phyloP scores from a whole-genome alignment of 1,140 invertebrate species.

The Caenorhabditis inopinata region DNA sequence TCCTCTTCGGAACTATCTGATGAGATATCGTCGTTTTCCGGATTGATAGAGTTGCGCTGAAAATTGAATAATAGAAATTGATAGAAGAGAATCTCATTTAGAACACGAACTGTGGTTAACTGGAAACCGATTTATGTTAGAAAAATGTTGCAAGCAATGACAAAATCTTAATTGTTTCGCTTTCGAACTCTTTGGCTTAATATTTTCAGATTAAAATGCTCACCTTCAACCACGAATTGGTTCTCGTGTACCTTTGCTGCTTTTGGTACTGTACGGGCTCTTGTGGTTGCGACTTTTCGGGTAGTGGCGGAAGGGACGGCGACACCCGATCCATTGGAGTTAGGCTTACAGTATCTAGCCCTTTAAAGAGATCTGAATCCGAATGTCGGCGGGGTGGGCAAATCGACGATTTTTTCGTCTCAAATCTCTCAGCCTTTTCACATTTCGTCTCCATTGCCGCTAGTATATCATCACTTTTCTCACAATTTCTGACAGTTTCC shows the following conservation, averaged over 20 bases:
- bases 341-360: background rate
- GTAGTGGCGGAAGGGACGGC: too few species aligned
- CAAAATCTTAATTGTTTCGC: too few species aligned
- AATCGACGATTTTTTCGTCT: too few species aligned
- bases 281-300: too few species aligned
- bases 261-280: background rate
- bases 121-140: too few species aligned
- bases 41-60: background rate
- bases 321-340: background rate
- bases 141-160: too few species aligned
- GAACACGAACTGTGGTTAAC: too few species aligned
- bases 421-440: too few species aligned
- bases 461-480: too few species aligned
- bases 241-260: background rate
- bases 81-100: too few species aligned
- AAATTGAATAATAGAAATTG: background rate
- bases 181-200: too few species aligned
- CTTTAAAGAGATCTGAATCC: conserved; percentile 13
- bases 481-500: background rate
- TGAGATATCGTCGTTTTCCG: background rate
- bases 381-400: background rate
- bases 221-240: conserved; percentile 3
- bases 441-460: too few species aligned
- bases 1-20: conserved; percentile 12
- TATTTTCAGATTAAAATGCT: background rate